Evolutionary conservation across 2,797 vertebrate genomes (phyloP).

Genomic region (Nyctibius grandis): DNA sequence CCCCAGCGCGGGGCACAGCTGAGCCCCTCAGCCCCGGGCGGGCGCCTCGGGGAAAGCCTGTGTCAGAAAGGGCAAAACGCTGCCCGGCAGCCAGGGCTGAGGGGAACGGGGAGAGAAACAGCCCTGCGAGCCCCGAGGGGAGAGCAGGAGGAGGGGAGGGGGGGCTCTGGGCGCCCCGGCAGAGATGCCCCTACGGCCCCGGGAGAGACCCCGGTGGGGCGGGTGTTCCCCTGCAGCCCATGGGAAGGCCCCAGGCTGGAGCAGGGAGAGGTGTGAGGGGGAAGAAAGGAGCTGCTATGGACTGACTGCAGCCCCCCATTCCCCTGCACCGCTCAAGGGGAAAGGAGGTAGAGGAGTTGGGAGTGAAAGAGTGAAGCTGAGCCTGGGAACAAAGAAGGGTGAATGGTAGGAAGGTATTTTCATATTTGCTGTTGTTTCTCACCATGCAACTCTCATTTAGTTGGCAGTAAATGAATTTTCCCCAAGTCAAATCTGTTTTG

Average conservation of each 20-base stretch:
- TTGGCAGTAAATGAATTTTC: not conserved
- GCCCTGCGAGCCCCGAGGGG: not conserved
- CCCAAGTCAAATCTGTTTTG: not conserved
- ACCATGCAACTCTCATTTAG: not conserved
- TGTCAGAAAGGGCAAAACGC: not conserved
- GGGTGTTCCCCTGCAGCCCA: too few relatives aligned
- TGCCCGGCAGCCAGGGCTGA: not conserved
- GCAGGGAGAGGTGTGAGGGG: fast-evolving
- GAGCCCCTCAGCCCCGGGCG: too few relatives aligned
- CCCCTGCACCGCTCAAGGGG: fast-evolving
- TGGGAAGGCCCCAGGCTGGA: not conserved
- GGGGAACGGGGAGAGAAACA: not conserved
- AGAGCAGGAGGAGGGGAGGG: not conserved
- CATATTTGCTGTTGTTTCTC: not conserved
- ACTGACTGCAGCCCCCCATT: fast-evolving
- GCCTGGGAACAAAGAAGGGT: not conserved
- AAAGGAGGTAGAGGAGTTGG: not conserved
- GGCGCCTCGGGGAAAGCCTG: too few relatives aligned
- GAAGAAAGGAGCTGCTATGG: not conserved
- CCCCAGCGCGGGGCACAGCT: too few relatives aligned
- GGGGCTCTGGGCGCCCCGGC: too few relatives aligned
- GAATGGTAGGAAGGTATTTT: not conserved
- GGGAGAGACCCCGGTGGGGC: not conserved
- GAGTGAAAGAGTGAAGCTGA: not conserved
- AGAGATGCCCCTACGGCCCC: too few relatives aligned